These are phyloP conservation scores for Oscheius sp. DNA, from an alignment of 2,888 invertebrate species.

Conservation along the genomic window DNA sequence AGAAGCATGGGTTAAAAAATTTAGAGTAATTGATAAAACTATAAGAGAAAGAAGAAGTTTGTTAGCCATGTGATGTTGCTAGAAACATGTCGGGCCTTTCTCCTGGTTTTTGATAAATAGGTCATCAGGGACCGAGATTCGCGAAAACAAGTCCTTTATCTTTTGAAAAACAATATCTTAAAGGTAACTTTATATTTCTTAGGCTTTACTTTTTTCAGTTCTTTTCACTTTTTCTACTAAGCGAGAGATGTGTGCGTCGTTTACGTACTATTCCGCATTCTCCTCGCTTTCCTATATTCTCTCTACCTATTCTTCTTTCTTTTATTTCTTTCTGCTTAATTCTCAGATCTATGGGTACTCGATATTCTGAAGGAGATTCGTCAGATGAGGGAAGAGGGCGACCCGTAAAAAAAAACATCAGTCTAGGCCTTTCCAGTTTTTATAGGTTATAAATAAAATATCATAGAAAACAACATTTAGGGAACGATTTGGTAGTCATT, in stretches of 20 bases:
- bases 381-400: constrained; percentile 25
- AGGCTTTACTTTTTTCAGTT: background rate
- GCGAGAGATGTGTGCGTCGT: too few relatives aligned
- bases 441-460: constrained; percentile 3
- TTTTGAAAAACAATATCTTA: background rate
- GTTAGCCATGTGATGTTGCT: background rate
- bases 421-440: constrained; percentile 12
- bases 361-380: constrained; percentile 6
- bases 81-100: background rate
- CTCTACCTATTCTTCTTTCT: too few relatives aligned
- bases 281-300: too few relatives aligned
- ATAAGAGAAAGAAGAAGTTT: background rate
- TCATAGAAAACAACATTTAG: constrained; percentile 34
- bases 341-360: constrained; percentile 16
- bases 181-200: background rate
- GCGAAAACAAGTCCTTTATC: background rate
- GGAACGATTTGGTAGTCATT: constrained; percentile 67
- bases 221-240: too few relatives aligned
- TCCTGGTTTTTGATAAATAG: background rate
- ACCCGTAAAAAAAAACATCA: background rate
- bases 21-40: background rate
- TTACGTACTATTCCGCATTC: too few relatives aligned
- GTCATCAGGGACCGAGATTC: background rate
- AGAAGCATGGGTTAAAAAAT: constrained; percentile 8
- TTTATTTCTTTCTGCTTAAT: too few relatives aligned